Percentiles rank a stretch among this genome's conserved stretches.
Conservation (phyloP, 2,797 vertebrate genomes). For the Paguma larvata region DNA sequence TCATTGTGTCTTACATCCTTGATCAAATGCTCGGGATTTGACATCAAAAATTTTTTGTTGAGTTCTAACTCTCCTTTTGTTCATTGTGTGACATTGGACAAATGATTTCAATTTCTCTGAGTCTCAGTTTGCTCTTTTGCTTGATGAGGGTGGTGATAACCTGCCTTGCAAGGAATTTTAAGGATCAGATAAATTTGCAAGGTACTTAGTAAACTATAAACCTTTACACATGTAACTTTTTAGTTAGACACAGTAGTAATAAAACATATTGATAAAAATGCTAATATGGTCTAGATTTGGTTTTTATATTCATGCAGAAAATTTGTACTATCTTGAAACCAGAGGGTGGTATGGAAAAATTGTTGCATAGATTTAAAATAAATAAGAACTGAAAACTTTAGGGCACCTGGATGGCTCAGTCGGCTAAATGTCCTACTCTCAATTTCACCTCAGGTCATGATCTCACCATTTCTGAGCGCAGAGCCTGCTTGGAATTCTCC, state of each 20-base stretch:
- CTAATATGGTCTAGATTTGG: background rate
- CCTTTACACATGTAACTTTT: background rate
- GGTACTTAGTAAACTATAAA: background rate
- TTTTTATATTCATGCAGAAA: slow-evolving; percentile 12
- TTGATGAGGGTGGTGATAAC: background rate
- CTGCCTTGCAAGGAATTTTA: background rate
- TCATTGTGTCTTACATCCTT: background rate
- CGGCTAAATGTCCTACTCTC: no score
- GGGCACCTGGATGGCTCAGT: no score
- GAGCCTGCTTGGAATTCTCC: no score
- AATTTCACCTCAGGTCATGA: no score
- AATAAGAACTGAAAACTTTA: background rate
- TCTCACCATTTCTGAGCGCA: no score
- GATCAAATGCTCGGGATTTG: background rate
- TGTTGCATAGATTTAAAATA: slow-evolving; percentile 21
- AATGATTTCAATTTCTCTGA: background rate
- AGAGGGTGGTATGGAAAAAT: background rate
- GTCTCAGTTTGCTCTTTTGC: background rate
- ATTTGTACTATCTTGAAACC: background rate
- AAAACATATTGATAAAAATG: background rate
- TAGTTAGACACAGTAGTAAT: background rate
- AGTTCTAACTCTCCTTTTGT: background rate
- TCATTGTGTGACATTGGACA: background rate
- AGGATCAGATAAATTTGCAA: background rate
- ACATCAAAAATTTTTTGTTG: background rate